phyloP scores from a whole-genome alignment of 2,113 vertebrate species.

The Gobius niger region DNA sequence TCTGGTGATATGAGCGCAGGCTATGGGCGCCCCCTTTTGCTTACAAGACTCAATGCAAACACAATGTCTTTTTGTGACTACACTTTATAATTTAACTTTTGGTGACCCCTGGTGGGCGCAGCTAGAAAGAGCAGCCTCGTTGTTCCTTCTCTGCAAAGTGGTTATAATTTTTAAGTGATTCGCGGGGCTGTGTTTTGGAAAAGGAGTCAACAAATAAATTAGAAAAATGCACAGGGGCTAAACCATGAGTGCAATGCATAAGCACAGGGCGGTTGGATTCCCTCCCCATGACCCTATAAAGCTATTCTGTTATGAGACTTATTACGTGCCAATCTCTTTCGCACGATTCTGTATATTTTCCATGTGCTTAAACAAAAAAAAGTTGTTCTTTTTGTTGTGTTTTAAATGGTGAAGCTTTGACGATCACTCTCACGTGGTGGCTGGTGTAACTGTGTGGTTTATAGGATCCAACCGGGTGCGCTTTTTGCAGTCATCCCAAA shows the following conservation, averaged over 20 bases:
- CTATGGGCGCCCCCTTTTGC: background rate
- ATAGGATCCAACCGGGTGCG: background rate
- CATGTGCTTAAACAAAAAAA: no score
- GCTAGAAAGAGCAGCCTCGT: background rate
- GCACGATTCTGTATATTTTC: no score
- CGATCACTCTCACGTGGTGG: no score
- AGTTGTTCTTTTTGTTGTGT: no score
- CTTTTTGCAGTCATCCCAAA: background rate
- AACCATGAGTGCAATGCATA: no score
- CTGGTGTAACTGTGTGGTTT: no score
- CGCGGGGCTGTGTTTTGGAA: background rate
- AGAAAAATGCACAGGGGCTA: background rate
- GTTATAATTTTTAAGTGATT: background rate
- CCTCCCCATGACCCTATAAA: no score
- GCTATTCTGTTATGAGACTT: no score
- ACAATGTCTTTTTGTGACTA: background rate
- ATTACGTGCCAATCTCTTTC: no score
- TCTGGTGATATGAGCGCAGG: background rate
- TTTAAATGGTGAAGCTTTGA: no score
- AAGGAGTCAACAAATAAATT: background rate
- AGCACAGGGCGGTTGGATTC: no score
- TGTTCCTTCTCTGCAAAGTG: background rate
- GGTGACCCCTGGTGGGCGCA: conserved; percentile 9
- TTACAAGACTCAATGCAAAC: background rate
- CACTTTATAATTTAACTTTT: conserved; percentile 15